Evolutionary conservation across 2,888 invertebrate species (phyloP).

Genomic region (Erpobdella octoculata): DNA sequence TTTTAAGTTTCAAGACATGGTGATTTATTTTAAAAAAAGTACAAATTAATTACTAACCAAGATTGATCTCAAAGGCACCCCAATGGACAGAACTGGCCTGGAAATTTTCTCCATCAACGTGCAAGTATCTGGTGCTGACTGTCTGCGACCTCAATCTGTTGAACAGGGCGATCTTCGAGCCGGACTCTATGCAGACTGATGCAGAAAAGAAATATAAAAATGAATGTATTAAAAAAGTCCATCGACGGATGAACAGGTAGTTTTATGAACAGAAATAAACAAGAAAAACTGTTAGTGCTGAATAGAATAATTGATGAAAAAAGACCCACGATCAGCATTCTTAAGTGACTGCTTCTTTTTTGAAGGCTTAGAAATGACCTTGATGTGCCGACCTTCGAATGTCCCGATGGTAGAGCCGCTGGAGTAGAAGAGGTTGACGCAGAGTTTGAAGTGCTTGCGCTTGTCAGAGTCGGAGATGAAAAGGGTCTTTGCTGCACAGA

Average conservation of each 20-base stretch:
- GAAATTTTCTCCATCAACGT: constrained; percentile 96
- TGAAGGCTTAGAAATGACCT: constrained; percentile 98
- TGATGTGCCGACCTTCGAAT: constrained; percentile 95
- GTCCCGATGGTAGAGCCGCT: constrained; percentile 96
- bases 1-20: too few species aligned
- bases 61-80: constrained; percentile 98
- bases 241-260: background rate
- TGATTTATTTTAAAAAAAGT: background rate
- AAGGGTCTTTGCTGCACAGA: constrained; percentile 96
- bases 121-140: constrained; percentile 92
- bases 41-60: constrained; percentile 57
- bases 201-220: background rate
- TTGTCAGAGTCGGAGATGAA: constrained; percentile 99
- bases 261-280: background rate
- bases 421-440: constrained; percentile 97
- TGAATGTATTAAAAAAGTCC: background rate
- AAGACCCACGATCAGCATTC: constrained; percentile 75
- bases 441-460: constrained; percentile 96
- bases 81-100: constrained; percentile 98
- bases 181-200: constrained; percentile 89
- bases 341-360: constrained; percentile 99
- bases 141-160: constrained; percentile 96
- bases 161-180: constrained; percentile 95
- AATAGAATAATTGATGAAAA: background rate
- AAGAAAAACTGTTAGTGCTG: background rate